These are phyloP conservation scores for Gobionotothen gibberifrons DNA, from an alignment of 2,797 vertebrate species.

Conservation along the genomic window DNA sequence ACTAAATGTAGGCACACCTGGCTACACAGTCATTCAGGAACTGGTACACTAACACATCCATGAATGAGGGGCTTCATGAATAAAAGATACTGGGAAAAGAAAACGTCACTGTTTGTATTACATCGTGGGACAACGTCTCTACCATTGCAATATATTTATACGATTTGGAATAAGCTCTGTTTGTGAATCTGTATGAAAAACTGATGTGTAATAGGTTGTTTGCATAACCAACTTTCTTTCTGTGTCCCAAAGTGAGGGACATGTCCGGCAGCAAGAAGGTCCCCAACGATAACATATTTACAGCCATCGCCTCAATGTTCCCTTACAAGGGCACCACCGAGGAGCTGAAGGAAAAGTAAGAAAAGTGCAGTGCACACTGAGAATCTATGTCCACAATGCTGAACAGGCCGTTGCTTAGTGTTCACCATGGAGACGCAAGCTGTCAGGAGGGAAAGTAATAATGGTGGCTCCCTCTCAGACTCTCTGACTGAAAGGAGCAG, in stretches of 20 bases:
- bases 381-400: conserved; percentile 48
- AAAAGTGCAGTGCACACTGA: conserved; percentile 45
- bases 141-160: conserved; percentile 39
- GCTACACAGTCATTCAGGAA: neutral
- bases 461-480: conserved; percentile 63
- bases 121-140: neutral
- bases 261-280: conserved; percentile 88
- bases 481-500: conserved; percentile 53
- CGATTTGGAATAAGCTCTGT: conserved; percentile 52
- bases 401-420: conserved; percentile 73
- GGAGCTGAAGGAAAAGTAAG: conserved; percentile 97
- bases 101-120: conserved; percentile 1
- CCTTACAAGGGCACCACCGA: conserved; percentile 96
- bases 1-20: conserved; percentile 39
- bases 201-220: conserved; percentile 32
- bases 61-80: neutral
- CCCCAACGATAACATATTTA: conserved; percentile 96
- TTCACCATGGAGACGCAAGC: conserved; percentile 76
- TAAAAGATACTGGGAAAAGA: neutral
- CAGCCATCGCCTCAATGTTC: conserved; percentile 97
- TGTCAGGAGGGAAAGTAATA: conserved; percentile 66
- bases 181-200: conserved; percentile 47
- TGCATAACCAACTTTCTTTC: conserved; percentile 33
- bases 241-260: conserved; percentile 85
- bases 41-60: neutral